Conservation (phyloP, 2,888 invertebrate genomes). For the Carpatolechia fugitivella region DNA sequence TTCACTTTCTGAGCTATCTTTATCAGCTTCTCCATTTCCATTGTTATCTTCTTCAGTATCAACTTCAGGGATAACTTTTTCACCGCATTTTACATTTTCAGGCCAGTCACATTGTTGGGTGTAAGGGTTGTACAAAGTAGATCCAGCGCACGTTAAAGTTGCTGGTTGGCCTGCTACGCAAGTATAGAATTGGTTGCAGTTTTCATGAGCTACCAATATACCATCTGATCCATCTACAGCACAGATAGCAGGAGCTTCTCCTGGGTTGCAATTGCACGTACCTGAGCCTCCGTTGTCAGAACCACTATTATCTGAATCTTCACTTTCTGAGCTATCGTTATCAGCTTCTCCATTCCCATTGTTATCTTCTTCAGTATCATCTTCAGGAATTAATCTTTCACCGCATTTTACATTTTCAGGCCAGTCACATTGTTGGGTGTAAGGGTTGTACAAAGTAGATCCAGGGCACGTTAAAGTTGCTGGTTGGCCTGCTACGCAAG, state of each 20-base stretch:
- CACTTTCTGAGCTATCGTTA: not conserved
- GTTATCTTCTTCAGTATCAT: not conserved
- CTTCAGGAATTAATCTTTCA: not conserved
- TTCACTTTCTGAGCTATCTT: constrained; percentile 20
- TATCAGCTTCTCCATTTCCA: not conserved
- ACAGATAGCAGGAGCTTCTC: constrained; percentile 23
- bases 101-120: constrained; percentile 38
- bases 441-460: constrained; percentile 32
- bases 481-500: constrained; percentile 31
- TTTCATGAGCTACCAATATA: constrained; percentile 38
- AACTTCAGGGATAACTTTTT: constrained; percentile 29
- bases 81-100: constrained; percentile 32
- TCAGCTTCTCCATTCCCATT: not conserved
- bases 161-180: constrained; percentile 32
- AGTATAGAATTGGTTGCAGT: constrained; percentile 41
- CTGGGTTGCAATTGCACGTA: constrained; percentile 17
- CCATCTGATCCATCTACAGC: constrained; percentile 28
- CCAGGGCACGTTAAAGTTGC: constrained; percentile 28
- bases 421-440: constrained; percentile 36
- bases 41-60: constrained; percentile 12
- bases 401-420: constrained; percentile 22
- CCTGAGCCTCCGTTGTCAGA: not conserved
- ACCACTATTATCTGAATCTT: not conserved
- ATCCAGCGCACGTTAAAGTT: constrained; percentile 21
- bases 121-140: constrained; percentile 18